phyloP scores from a whole-genome alignment of 2,113 vertebrate species.

The Reinhardtius hippoglossoides region DNA sequence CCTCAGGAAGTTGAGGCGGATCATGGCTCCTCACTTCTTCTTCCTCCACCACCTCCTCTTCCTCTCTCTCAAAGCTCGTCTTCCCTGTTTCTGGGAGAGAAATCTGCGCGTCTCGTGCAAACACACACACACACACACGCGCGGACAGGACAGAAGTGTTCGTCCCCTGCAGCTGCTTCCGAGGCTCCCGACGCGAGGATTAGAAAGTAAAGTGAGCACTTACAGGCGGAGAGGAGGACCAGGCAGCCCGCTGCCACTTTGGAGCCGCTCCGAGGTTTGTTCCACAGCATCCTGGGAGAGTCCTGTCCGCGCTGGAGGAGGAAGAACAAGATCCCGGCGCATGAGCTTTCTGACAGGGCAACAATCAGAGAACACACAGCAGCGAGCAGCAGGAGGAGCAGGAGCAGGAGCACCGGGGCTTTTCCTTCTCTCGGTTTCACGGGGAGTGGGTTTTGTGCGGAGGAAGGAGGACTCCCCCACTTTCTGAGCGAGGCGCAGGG shows the following conservation, averaged over 20 bases:
- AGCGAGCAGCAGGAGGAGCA: no score
- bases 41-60: no score
- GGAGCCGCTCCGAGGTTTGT: conserved; percentile 47
- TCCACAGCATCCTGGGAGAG: conserved; percentile 69
- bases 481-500: conserved; percentile 59
- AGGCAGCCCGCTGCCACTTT: conserved; percentile 60
- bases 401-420: conserved; percentile 19
- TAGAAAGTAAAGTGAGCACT: conserved; percentile 73
- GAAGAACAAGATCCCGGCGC: conserved; percentile 29
- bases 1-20: conserved; percentile 70
- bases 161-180: no score
- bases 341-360: conserved; percentile 58
- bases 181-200: no score
- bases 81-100: background rate
- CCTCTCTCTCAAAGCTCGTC: background rate
- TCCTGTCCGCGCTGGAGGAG: conserved; percentile 38
- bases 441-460: conserved; percentile 49
- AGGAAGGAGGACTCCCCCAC: conserved; percentile 36
- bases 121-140: background rate
- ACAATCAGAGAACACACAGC: background rate
- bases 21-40: conserved; percentile 65
- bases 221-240: conserved; percentile 73
- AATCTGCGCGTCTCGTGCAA: background rate
- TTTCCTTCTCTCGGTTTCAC: conserved; percentile 55
- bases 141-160: background rate